Base-by-base conservation (phyloP, 2,113 vertebrate species). In the Crocuta crocuta region DNA sequence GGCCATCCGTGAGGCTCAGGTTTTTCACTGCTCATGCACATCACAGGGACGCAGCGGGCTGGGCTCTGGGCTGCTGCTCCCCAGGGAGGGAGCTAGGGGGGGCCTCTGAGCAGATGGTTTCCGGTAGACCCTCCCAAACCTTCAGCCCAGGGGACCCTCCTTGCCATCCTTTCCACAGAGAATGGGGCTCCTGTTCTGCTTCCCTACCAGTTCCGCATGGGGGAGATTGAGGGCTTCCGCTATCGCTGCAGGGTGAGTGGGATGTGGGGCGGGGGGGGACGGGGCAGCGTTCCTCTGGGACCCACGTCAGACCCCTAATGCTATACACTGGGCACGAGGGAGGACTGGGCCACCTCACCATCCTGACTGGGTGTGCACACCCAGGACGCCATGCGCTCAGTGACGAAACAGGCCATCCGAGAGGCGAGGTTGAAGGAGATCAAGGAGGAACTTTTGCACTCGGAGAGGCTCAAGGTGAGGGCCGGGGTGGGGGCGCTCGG, bases 391-490 rank as follows among this genome's bases (percentile, higher is more conserved):
- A 99, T 99, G 99, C 99, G 99, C 33, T 99, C 99, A 0, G 99
- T 99, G 96, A 99, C 99, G 0, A 99, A 99, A 97, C 99, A 99
- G 97, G 99, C 99, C 0, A 99, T 99, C 81, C 99, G 98, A 50
- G 99, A 99, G 95, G 99, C 99, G 0, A 97, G 99, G 65, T 97
- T 99, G 97, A 99, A 99, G 53, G 99, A 99, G 98, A 99, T 99
- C 98, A 99, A 99, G 91, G 99, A 99, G n/a, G 99, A 99, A 97
- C 99, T 99, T 87, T 99, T 99, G 17, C 99, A 99, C 87, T 99
- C 99, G 0, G 99, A 99, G 90, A 99, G 99, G 61, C 99, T 99
- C 8, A 99, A 99, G 99, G 99, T 99, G 89, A 98, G 97, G 13
- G 19, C 58, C 21, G 21, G 17, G 55, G 58, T 2, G 55, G 58